Evolutionary conservation across 2,797 vertebrate species (phyloP), one percentile per base, ranked within the genome.

Genomic region (Hozukius guyotensis): DNA sequence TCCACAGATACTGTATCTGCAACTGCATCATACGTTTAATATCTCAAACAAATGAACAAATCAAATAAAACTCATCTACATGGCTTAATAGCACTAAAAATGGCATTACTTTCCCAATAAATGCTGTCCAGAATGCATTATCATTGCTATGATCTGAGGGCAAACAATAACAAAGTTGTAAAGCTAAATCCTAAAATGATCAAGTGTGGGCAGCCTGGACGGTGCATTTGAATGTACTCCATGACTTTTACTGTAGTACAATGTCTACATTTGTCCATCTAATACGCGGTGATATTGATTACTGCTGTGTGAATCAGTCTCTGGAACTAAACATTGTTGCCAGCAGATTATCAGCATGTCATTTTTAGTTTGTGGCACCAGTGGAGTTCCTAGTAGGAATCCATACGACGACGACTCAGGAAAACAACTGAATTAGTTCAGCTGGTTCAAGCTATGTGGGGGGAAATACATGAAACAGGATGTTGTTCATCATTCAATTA

Each of bases 391-490:
- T 11, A 22, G 38, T 42, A 42, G 34, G 61, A 60, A 60, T 60
- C 9, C 16, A 62, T 18, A 77, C 13, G 24, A 77, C 6, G 2
- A 53, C 6, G 2, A 53, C 8, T 49, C 16, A 18, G 20, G 29
- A 65, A 69, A 73, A 53, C 6, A 72, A 36, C 14, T 57, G 8
- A 31, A 59, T 68, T 32, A 59, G 49, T 75, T 31, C 7, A 63
- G 4, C 65, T 20, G 18, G 72, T 38, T 65, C 14, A 25, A 60
- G 18, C 8, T 24, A 11, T 29, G 29, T 38, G 55, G 16, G 24
- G 27, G 22, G 29, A 22, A 68, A 55, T 31, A 32, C 72, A 79
- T 42, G 9, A 72, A 53, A 72, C 67, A 64, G 6, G n/a, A 69
- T 68, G 70, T 46, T 3, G 11, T 20, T 57, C 46, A 22, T 62